A percentile compares a stretch with the other conserved stretches of the same genome.
Evolutionary conservation across 2,113 vertebrate species (phyloP).

Genomic region (Furnarius figulus): DNA sequence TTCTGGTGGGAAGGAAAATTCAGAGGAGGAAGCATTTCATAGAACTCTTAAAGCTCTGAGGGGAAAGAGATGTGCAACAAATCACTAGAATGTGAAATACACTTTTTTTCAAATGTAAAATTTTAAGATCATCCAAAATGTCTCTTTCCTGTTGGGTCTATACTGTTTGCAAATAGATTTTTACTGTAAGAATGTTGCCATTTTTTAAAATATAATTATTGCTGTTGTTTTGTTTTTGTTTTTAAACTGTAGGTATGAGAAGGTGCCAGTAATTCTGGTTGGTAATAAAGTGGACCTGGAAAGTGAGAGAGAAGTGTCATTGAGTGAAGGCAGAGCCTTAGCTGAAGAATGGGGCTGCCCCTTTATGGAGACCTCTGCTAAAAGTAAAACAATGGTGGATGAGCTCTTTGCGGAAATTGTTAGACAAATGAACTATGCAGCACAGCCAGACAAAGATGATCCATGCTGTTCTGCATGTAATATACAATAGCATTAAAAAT

Average conservation of each 20-base stretch:
- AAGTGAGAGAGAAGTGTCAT: slow-evolving; percentile 94
- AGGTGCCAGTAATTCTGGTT: slow-evolving; percentile 97
- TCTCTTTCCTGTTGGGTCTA: background rate
- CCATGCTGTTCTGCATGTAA: slow-evolving; percentile 98
- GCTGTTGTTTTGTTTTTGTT: slow-evolving; percentile 10
- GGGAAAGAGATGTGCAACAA: background rate
- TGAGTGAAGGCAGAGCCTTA: slow-evolving; percentile 91
- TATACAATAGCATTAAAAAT: slow-evolving; percentile 89
- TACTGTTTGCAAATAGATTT: background rate
- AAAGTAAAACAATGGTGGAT: slow-evolving; percentile 99
- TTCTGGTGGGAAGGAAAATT: background rate
- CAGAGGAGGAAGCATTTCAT: background rate
- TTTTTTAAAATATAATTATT: background rate
- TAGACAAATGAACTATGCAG: slow-evolving; percentile 98
- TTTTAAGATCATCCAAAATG: background rate
- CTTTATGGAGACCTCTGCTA: slow-evolving; percentile 99
- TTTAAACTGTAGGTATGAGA: slow-evolving; percentile 88
- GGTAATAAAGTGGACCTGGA: slow-evolving; percentile 99
- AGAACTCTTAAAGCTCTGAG: background rate
- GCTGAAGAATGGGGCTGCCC: slow-evolving; percentile 99
- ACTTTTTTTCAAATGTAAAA: background rate
- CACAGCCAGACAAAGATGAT: slow-evolving; percentile 97
- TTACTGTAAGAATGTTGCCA: background rate
- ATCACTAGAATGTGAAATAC: background rate
- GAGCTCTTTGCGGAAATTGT: slow-evolving; percentile 99